Base-by-base conservation (phyloP, 2,113 vertebrate species). In the Tauraco erythrolophus region DNA sequence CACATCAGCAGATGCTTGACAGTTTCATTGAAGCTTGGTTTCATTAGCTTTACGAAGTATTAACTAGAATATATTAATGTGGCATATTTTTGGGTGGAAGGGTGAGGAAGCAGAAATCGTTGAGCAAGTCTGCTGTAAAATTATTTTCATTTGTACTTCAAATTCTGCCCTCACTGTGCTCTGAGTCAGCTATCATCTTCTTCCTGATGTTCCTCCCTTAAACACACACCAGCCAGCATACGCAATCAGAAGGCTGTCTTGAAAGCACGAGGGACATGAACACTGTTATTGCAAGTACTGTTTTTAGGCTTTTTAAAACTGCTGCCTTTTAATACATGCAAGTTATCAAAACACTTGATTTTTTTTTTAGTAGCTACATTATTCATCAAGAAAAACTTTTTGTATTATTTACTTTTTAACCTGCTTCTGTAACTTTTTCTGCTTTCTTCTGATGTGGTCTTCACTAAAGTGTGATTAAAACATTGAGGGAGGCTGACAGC, bases 221-320 rank as follows among this genome's bases (percentile, higher is more conserved):
- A 31, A 25, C 48, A 25, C 62, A 17, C 30, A 10, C 46, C 14
- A 50, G 14, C 30, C 0, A 0, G 24, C 24, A 4, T 9, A 24
- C 74, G 76, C 84, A 89, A 30, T 48, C 21, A n/a, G 45, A 45
- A 61, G 28, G 66, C 53, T 62, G 16, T 69, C 41, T 64, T 78
- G 28, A 65, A 54, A 45, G 33, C 5, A 7, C 37, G 51, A 50
- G 68, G 23, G 64, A 33, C 0, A 0, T 70, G 30, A 81, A 45
- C 7, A 10, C 25, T 54, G 9, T 37, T 60, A 62, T 1, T 81
- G 19, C 60, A 77, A 66, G 31, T n/a, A 68, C 7, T n/a, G 21
- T 21, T 92, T 78, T 54, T 48, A 30, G 0, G 1, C 8, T 2
- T 23, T 90, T 91, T 50, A 8, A 66, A 82, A 37, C 25, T 45